Base-by-base conservation (phyloP, 2,797 vertebrate species). In the Rhinichthys osculus region DNA sequence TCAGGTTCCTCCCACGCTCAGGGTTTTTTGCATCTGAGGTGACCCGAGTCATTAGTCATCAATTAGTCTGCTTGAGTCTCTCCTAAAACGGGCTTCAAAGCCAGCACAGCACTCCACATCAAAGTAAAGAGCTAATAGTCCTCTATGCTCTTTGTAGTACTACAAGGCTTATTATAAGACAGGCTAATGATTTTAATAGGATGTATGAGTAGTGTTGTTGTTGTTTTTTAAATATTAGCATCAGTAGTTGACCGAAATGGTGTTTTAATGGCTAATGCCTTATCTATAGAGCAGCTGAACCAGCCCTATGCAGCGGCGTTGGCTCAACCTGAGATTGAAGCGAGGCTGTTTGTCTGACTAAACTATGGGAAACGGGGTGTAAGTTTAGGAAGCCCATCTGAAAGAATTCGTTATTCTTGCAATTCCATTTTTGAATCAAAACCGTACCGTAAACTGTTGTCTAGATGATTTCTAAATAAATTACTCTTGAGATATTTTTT, bases 31-130 rank as follows among this genome's bases (percentile, higher is more conserved):
- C 66, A 52, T 79, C 52, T 57, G 70, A 84, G 66, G 47, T 84
- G 50, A 78, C 77, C 78, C 91, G 88, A 92, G 86, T 93, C 90
- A 90, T 85, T 87, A 77, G 81, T 86, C 78, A 88, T 90, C 87
- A 86, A 85, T 90, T 89, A 88, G 86, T 85, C 70, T 84, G 87
- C 77, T 90, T 90, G 64, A 66, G 84, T 88, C 84, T 70, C 73
- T 83, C 86, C 35, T 85, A 87, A 86, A 89, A 69, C 13, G 40
- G 71, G 84, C 84, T 90, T 91, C 89, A 89, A 90, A 84, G 87
- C 57, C 85, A 67, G 88, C 70, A 52, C 81, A 52, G 54, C 87
- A 88, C 93, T 92, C 89, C 71, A 85, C 91, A 90, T 91, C 78
- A 86, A 78, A 83, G 82, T 77, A 87, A 90, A 84, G 85, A 86